phyloP scores from a whole-genome alignment of 2,888 invertebrate genomes.

The Amblyjoppa fuscipennis region DNA sequence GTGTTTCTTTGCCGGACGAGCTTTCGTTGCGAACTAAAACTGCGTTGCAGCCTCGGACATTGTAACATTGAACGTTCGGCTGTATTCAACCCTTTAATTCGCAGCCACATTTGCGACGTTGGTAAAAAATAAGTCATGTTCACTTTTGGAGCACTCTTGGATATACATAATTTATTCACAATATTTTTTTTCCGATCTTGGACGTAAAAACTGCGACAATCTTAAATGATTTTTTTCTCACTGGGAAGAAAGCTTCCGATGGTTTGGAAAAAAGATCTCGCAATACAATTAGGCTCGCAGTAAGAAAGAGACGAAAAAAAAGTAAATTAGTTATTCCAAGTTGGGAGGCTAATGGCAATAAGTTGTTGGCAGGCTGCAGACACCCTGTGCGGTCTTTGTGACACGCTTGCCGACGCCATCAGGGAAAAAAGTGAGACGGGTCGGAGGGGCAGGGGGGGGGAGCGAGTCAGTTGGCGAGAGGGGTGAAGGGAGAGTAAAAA shows the following conservation, averaged over 20 bases:
- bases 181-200: too few species aligned
- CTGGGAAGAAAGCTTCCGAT: too few species aligned
- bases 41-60: neutral
- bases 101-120: too few species aligned
- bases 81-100: neutral
- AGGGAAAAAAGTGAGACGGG: conserved; percentile 22
- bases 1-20: neutral
- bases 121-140: too few species aligned
- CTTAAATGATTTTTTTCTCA: too few species aligned
- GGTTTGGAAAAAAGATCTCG: neutral
- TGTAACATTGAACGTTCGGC: neutral
- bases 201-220: too few species aligned
- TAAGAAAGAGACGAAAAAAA: neutral
- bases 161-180: too few species aligned
- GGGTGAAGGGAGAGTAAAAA: conserved; percentile 48
- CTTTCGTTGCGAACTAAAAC: conserved; percentile 17
- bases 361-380: conserved; percentile 70
- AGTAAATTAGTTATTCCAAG: conserved; percentile 17
- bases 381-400: conserved; percentile 73
- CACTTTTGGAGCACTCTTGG: too few species aligned
- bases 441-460: neutral
- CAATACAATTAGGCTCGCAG: neutral
- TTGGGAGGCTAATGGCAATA: conserved; percentile 19
- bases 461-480: conserved; percentile 65
- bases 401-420: conserved; percentile 45